Percentiles rank a stretch among this genome's conserved stretches.
Evolutionary conservation across 2,888 invertebrate genomes (phyloP).

Genomic region (Drosophila phalerata): DNA sequence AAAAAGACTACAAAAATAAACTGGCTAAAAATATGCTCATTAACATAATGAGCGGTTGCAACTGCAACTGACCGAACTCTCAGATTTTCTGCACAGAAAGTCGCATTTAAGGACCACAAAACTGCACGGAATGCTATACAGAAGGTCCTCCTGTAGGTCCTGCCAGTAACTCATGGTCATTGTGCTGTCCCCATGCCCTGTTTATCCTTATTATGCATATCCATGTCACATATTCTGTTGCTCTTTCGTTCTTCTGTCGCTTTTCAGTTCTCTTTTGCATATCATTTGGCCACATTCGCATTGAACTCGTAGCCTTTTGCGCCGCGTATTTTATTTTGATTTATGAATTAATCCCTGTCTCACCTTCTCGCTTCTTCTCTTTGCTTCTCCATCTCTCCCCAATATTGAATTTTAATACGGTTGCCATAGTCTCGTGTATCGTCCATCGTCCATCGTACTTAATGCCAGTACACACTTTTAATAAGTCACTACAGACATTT

Average conservation of each 20-base stretch:
- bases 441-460: conserved; percentile 11
- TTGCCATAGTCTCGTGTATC: background rate
- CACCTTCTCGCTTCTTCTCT: background rate
- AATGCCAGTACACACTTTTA: conserved; percentile 32
- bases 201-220: background rate
- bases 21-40: conserved; percentile 69
- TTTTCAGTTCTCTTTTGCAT: conserved; percentile 34
- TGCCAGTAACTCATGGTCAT: conserved; percentile 8
- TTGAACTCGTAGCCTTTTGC: conserved; percentile 28
- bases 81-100: conserved; percentile 24
- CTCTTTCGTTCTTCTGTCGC: conserved; percentile 1
- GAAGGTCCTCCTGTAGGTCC: background rate
- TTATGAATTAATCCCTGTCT: conserved; percentile 58
- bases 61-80: conserved; percentile 4
- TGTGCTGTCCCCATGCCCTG: background rate
- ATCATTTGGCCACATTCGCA: conserved; percentile 29
- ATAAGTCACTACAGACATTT: conserved; percentile 24
- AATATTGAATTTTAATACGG: conserved; percentile 25
- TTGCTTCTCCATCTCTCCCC: too few species aligned
- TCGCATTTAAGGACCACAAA: conserved; percentile 10
- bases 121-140: conserved; percentile 4
- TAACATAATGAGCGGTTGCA: conserved; percentile 79
- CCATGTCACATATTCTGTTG: conserved; percentile 15
- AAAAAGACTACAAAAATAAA: conserved; percentile 29
- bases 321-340: conserved; percentile 52